These are phyloP conservation scores for Euborellia annulipes DNA, from an alignment of 1,140 invertebrate species.

Conservation along the genomic window DNA sequence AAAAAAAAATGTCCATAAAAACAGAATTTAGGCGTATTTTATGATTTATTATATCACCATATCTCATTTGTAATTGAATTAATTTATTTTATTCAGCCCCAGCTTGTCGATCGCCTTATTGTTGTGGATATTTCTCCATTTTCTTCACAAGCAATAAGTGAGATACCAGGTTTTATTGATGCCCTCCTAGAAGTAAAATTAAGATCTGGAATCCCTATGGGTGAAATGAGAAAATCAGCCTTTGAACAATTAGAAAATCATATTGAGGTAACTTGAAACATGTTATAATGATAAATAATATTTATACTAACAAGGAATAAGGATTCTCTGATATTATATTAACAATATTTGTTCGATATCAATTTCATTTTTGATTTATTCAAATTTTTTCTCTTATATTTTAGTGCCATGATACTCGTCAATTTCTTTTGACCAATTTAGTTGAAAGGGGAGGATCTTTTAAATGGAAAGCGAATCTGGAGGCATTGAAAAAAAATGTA, in stretches of 20 bases:
- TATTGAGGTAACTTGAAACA: slow-evolving; percentile 30
- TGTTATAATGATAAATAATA: slow-evolving; percentile 21
- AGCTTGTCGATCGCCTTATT: slow-evolving; percentile 58
- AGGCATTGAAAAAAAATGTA: slow-evolving; percentile 44
- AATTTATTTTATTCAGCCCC: slow-evolving; percentile 40
- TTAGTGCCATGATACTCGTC: slow-evolving; percentile 31
- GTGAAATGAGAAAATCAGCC: slow-evolving; percentile 42
- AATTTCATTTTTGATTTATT: neutral
- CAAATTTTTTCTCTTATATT: slow-evolving; percentile 12
- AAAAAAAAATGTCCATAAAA: too few relatives aligned
- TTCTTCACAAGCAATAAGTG: slow-evolving; percentile 39
- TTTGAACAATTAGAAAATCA: slow-evolving; percentile 32
- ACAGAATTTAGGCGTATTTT: too few relatives aligned
- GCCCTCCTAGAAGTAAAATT: slow-evolving; percentile 44
- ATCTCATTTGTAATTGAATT: too few relatives aligned
- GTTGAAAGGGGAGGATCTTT: slow-evolving; percentile 43
- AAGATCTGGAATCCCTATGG: slow-evolving; percentile 38
- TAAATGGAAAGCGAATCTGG: slow-evolving; percentile 58
- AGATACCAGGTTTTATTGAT: slow-evolving; percentile 45
- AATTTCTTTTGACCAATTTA: slow-evolving; percentile 69
- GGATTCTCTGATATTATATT: neutral
- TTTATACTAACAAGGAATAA: slow-evolving; percentile 21
- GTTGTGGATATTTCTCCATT: slow-evolving; percentile 74
- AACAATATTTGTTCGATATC: too few relatives aligned
- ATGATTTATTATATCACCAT: too few relatives aligned